Base-by-base conservation (phyloP, 2,113 vertebrate genomes). In the Corythaeola cristata region DNA sequence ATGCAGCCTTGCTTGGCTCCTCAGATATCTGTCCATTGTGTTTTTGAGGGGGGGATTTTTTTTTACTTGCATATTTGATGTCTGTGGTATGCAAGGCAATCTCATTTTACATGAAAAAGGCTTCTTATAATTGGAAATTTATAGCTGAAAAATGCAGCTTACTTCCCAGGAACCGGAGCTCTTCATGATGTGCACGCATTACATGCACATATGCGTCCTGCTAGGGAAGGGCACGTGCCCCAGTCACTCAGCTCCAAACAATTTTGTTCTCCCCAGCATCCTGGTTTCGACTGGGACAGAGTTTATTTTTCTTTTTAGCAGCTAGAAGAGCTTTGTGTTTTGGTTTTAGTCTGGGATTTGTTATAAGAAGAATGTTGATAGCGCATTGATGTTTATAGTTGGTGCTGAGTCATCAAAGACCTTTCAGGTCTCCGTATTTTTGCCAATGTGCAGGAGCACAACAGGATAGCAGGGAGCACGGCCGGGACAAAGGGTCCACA, bases 121-220 rank as follows among this genome's bases (percentile, higher is more conserved):
- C 49, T 90, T 91, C 55, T 78, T 86, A 73, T 64, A 84, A 72
- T 58, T 92, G 82, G 91, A 85, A 93, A 94, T 78, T 66, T 16
- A 83, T 84, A 74, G 56, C 26, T 74, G 41, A 78, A 83, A 79
- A 94, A 59, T 22, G 26, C 6, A 5, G 52, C 74, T 80, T 59
- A 47, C 39, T 88, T 85, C 44, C n/a, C n/a, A 55, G 74, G 39
- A 85, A 58, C 9, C 5, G 1, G 26, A 79, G 30, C 53, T 85
- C 44, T 76, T 71, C 2, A 1, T 0, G 0, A 41, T 35, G 50
- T 50, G 53, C 1, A 3, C 56, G 66, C 41, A 74, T 41, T 35
- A 78, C 33, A 63, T 7, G 44, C 64, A 60, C 35, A 50, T 16
- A 39, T 18, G 39, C 37, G 49, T 53, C 27, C 22, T 75, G 19